phyloP scores from a whole-genome alignment of 1,140 invertebrate species.

The Drosophila bocki region DNA sequence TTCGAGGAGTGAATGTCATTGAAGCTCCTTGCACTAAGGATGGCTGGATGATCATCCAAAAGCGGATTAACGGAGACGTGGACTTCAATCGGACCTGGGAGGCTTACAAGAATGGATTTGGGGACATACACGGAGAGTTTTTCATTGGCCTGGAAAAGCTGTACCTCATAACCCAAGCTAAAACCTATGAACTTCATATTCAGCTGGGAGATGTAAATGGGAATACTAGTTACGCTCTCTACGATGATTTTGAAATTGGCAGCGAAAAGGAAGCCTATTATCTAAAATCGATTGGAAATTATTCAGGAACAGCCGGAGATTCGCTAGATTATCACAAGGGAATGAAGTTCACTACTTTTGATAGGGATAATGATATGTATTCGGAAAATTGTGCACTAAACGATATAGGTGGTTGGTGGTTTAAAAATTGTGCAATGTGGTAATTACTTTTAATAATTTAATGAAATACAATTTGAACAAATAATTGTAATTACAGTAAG shows the following conservation, averaged over 20 bases:
- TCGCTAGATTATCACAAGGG: background rate
- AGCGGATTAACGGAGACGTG: slow-evolving; percentile 87
- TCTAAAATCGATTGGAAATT: slow-evolving; percentile 89
- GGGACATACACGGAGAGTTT: slow-evolving; percentile 87
- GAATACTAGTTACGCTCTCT: slow-evolving; percentile 86
- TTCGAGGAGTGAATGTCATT: background rate
- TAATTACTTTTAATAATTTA: background rate
- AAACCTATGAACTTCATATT: slow-evolving; percentile 87
- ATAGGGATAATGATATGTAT: background rate
- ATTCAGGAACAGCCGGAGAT: slow-evolving; percentile 84
- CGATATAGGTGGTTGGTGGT: slow-evolving; percentile 19
- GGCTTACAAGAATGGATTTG: slow-evolving; percentile 88
- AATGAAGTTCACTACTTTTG: slow-evolving; percentile 9
- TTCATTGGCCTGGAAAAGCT: slow-evolving; percentile 88
- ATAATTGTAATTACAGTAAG: background rate
- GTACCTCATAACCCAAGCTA: slow-evolving; percentile 86
- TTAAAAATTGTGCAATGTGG: background rate
- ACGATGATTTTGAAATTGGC: slow-evolving; percentile 88
- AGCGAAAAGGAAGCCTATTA: slow-evolving; percentile 88
- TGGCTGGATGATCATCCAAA: slow-evolving; percentile 88
- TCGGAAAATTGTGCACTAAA: background rate
- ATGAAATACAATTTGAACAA: background rate
- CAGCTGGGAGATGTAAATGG: slow-evolving; percentile 87
- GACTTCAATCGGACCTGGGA: slow-evolving; percentile 87
- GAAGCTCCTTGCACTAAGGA: background rate